Base-by-base conservation (phyloP, 2,888 invertebrate species). In the Craniophora ligustri region DNA sequence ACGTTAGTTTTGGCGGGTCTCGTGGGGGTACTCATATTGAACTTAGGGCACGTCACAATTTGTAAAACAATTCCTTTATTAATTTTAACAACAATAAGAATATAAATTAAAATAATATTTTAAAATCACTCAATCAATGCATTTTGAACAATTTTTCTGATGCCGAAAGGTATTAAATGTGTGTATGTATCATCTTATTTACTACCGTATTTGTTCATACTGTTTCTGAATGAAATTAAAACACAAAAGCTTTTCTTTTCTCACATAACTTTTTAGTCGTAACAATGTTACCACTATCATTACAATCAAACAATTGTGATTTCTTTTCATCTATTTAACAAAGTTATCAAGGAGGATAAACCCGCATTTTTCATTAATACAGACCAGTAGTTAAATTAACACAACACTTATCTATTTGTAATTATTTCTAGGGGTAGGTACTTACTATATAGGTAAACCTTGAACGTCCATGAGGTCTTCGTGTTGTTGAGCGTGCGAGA, bases 391-490 rank as follows among this genome's bases (percentile, higher is more conserved):
- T 71, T 72, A 73, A 75, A 75, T 70, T 72, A 74, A 72, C 70
- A 76, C 72, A 72, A 76, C 78, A 75, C 70, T 78, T 77, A 79
- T 47, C 76, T 80, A 78, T 63, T 46, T 60, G 65, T 56, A 67
- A 80, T 79, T 79, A 76, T 69, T 65, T 59, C 78, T 78, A 78
- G 53, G 36, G 40, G 54, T 66, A 66, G 70, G 72, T 84, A 91
- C 91, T 91, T 74, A 94, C 94, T 94, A 94, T 90, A 95, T 95
- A 71, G 95, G 95, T 87, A 94, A 87, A 81, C 95, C 95, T 87
- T 95, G 95, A 65, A 95, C 95, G 67, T 95, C 95, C 95, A 95
- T 95, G 86, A 95, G 95, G 89, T 95, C 95, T 76, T 95, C 95
- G 45, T 75, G 66, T 54, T 86, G 86, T 78, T 86, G 85, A 67